Evolutionary conservation across 2,113 vertebrate species (phyloP), one percentile per base, ranked within the genome.

Genomic region (Todiramphus saurophagus): DNA sequence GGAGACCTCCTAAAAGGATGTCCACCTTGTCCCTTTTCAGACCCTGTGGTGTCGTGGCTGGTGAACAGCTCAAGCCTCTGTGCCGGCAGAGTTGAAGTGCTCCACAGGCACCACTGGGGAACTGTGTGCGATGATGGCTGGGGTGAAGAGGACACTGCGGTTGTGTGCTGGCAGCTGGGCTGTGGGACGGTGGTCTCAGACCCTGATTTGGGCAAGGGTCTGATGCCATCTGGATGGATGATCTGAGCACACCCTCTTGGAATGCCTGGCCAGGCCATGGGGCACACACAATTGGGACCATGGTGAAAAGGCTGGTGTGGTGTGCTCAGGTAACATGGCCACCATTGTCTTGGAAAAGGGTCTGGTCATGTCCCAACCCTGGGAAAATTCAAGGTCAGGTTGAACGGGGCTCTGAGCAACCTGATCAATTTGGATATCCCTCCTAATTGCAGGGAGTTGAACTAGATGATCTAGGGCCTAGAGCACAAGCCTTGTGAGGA

Each of bases 251-350:
- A 86, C n/a, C 20, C 41, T 96, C 24, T 50, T 5, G 2, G 75
- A 96, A n/a, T 96, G 93, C 81, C 14, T 21, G 53, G 37, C 85
- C 83, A 76, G 41, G 18, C 66, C 59, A 9, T 39, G 67, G 33
- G 81, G 90, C 11, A 44, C 15, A n/a, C 89, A 94, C 51, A 87
- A 55, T 50, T 96, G 95, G 43, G 28, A 83, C 46, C 93, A 93
- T 2, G 39, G 37, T 28, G 66, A 96, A 59, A 93, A 96, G 1
- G 77, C 95, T 10, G 46, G 82, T 23, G 93, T 95, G 33, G 67
- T 87, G 69, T 96, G 95, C 43, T 72, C 82, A 95, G 90, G 94
- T 93, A 87, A 77, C 1, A 2, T 21, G 37, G 9, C 37, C 27
- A 12, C 43, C 6, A 3, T 48, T 5, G 2, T 35, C 31, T 44